Percentiles rank a stretch among this genome's conserved stretches.
Conservation (phyloP, 2,113 vertebrate species). For the Synchiropus splendidus region DNA sequence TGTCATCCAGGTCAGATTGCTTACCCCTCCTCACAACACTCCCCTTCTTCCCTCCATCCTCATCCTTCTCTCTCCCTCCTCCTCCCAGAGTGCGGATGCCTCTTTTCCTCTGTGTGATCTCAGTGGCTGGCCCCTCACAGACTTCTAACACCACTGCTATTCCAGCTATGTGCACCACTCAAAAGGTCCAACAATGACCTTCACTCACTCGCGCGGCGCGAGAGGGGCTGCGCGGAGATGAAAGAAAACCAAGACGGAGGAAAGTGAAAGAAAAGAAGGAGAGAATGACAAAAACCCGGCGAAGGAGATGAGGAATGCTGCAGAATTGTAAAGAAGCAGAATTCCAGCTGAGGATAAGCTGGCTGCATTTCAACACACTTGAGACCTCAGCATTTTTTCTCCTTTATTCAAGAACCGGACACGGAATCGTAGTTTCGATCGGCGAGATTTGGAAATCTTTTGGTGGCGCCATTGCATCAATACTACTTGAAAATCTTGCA, state of each 20-base stretch:
- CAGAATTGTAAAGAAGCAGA: slow-evolving; percentile 3
- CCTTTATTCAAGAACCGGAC: too few species aligned
- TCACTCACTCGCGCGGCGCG: slow-evolving; percentile 7
- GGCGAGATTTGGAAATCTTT: too few species aligned
- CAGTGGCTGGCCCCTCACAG: slow-evolving; percentile 32
- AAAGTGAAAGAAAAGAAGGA: slow-evolving; percentile 2
- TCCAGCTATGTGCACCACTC: slow-evolving; percentile 31
- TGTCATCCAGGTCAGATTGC: slow-evolving; percentile 74
- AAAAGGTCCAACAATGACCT: slow-evolving; percentile 34
- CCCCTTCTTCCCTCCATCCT: slow-evolving; percentile 11
- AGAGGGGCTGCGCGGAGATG: slow-evolving; percentile 2
- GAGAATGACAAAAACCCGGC: slow-evolving; percentile 4
- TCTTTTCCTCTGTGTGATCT: slow-evolving; percentile 51
- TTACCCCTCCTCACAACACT: slow-evolving; percentile 14
- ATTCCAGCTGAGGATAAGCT: too few species aligned
- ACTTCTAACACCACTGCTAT: slow-evolving; percentile 48
- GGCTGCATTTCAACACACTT: too few species aligned
- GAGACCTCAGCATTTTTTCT: too few species aligned
- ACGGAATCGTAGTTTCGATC: too few species aligned
- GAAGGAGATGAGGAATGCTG: slow-evolving; percentile 5
- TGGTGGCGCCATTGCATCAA: too few species aligned
- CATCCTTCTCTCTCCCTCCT: slow-evolving; percentile 16
- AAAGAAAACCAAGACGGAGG: slow-evolving; percentile 23
- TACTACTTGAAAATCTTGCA: too few species aligned
- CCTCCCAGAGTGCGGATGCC: slow-evolving; percentile 47